Base-by-base conservation (phyloP, 2,888 invertebrate genomes). In the Yponomeuta plumbellus region DNA sequence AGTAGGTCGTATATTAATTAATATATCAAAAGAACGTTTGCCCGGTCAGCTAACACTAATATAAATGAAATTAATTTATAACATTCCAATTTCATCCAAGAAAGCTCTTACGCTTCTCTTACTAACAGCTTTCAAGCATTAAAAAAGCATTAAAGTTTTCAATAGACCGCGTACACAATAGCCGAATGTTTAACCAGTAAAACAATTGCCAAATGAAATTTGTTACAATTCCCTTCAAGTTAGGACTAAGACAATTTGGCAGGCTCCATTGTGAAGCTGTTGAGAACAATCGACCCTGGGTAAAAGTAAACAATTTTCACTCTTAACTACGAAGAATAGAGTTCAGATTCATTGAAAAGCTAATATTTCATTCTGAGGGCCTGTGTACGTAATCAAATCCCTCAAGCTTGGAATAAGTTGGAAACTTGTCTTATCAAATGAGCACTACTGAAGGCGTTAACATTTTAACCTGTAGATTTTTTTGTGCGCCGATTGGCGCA, bases 181-280 rank as follows among this genome's bases (percentile, higher is more conserved):
- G 63, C 26, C 23, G 61, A 61, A 52, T 20, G 65, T 61, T 67
- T 65, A 65, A 62, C 44, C 52, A 17, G 44, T 61, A 61, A 26
- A 26, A 67, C 65, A 67, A 56, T 62, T 61, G 20, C 58, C 63
- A 52, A 64, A 67, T 44, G 34, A 63, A 40, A 66, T 67, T 66
- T 62, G 56, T 58, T 57, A 66, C 57, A 62, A 64, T 61, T 64
- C 59, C 57, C 11, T 13, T 23, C 52, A 20, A 64, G 63, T 64
- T 64, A 22, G 22, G 6, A 5, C 26, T 26, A 26, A 39, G 21
- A 64, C 63, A 64, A n/a, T 64, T 64, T 40, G n/a, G 63, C 34
- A 21, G 44, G 63, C 34, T 23, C 13, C 23, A 20, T 64, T 61
- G 61, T 61, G 11, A 26, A 52, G 44, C 44, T 52, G 44, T 17